Evolutionary conservation across 2,797 vertebrate species (phyloP).

Genomic region (Lithobates sylvaticus): DNA sequence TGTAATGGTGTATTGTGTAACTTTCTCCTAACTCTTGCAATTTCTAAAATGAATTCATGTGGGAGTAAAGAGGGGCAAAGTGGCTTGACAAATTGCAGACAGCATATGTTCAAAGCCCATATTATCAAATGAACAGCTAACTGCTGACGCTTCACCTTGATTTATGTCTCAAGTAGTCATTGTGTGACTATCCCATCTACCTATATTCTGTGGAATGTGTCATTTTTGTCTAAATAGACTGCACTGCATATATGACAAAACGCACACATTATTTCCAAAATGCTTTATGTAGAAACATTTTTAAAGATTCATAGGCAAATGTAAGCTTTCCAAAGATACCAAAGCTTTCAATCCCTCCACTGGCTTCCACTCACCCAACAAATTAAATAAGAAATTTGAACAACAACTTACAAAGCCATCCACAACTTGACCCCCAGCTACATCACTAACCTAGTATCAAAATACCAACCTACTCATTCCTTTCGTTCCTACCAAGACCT

Average conservation of each 20-base stretch:
- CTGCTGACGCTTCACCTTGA: slow-evolving; percentile 38
- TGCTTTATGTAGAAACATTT: background rate
- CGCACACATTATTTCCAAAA: background rate
- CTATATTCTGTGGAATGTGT: background rate
- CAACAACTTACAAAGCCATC: too few species aligned
- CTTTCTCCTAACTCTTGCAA: slow-evolving; percentile 39
- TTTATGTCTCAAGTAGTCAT: slow-evolving; percentile 27
- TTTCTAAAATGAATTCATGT: slow-evolving; percentile 48
- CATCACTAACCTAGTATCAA: too few species aligned
- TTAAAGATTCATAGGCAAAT: background rate
- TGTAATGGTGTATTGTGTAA: slow-evolving; percentile 50
- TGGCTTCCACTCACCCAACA: too few species aligned
- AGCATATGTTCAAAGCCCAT: slow-evolving; percentile 39
- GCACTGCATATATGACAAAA: slow-evolving; percentile 1
- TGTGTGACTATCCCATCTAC: background rate
- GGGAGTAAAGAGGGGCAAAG: slow-evolving; percentile 35
- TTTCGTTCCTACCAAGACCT: too few species aligned
- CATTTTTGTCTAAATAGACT: slow-evolving; percentile 11
- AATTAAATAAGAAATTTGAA: too few species aligned
- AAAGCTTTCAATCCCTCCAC: background rate
- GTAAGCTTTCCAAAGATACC: background rate
- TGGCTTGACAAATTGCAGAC: slow-evolving; percentile 37
- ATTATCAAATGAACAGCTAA: slow-evolving; percentile 29
- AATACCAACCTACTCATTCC: too few species aligned
- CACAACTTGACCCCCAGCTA: too few species aligned